Evolutionary conservation across 2,797 vertebrate species (phyloP).

Genomic region (Myotis findleyi): DNA sequence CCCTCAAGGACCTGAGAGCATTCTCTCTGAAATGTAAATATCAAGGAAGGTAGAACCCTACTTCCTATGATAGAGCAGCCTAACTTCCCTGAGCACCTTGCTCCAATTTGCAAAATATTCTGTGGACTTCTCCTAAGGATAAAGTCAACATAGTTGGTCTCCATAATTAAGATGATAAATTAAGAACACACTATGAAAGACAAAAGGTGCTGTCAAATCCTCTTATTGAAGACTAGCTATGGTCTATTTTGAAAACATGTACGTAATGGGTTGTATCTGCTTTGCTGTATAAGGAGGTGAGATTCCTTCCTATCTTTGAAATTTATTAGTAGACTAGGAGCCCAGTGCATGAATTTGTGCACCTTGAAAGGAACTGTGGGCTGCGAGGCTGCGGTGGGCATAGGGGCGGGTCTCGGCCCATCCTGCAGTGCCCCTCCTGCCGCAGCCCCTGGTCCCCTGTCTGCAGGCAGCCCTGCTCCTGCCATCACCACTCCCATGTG

Average conservation of each 20-base stretch:
- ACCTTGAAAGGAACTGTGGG: too few relatives aligned
- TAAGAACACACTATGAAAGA: not conserved
- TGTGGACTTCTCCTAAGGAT: not conserved
- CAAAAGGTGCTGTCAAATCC: not conserved
- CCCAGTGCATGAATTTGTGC: too few relatives aligned
- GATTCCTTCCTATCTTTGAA: not conserved
- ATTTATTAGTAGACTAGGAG: not conserved
- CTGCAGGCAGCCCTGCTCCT: too few relatives aligned
- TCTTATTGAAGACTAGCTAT: not conserved
- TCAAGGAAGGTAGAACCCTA: not conserved
- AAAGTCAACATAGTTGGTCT: not conserved
- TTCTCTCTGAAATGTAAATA: not conserved
- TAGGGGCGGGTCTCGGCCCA: too few relatives aligned
- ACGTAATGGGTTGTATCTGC: not conserved
- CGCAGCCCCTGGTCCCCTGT: too few relatives aligned
- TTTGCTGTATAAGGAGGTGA: not conserved
- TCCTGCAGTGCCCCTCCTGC: too few relatives aligned
- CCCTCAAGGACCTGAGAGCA: not conserved
- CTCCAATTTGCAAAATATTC: not conserved
- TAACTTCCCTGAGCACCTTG: not conserved
- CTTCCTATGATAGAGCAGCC: not conserved
- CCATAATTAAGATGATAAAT: not conserved
- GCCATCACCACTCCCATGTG: too few relatives aligned
- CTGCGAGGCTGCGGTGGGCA: too few relatives aligned
- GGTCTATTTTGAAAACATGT: not conserved